Conservation (phyloP, 35 echinoderm and acorn worm genomes). For the Ophiothrix spiculata region DNA sequence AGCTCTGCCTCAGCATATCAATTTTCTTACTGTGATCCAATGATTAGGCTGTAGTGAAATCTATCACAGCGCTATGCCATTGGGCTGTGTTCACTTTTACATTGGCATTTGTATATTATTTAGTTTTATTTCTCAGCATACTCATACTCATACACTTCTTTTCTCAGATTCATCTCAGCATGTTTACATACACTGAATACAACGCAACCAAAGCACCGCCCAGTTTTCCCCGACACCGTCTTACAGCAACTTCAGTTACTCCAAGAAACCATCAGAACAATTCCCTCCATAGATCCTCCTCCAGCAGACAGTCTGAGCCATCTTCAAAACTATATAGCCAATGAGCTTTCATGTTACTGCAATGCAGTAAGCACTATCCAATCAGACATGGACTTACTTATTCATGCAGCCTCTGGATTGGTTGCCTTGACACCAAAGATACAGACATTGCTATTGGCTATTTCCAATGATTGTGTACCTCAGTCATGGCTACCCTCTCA, state of each 20-base stretch:
- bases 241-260: background rate
- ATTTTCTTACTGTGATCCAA: background rate
- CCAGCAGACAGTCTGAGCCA: slow-evolving; percentile 63
- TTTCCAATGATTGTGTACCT: slow-evolving; percentile 36
- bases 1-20: no score
- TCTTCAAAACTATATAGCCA: slow-evolving; percentile 62
- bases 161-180: slow-evolving; percentile 37
- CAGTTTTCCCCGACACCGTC: background rate
- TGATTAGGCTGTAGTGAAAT: background rate
- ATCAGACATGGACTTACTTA: slow-evolving; percentile 51
- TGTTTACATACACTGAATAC: background rate
- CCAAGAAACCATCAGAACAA: slow-evolving; percentile 7
- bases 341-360: slow-evolving; percentile 34
- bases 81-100: no score
- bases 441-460: slow-evolving; percentile 32
- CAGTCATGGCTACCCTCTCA: slow-evolving; percentile 40
- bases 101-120: no score
- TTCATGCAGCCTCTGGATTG: slow-evolving; percentile 41
- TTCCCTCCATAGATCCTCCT: slow-evolving; percentile 29
- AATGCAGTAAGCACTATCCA: slow-evolving; percentile 30
- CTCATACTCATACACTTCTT: no score
- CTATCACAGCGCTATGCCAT: no score
- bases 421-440: slow-evolving; percentile 37
- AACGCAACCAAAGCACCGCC: background rate
- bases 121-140: no score